phyloP scores from a whole-genome alignment of 2,797 vertebrate species.

The Sebastes oblongus region DNA sequence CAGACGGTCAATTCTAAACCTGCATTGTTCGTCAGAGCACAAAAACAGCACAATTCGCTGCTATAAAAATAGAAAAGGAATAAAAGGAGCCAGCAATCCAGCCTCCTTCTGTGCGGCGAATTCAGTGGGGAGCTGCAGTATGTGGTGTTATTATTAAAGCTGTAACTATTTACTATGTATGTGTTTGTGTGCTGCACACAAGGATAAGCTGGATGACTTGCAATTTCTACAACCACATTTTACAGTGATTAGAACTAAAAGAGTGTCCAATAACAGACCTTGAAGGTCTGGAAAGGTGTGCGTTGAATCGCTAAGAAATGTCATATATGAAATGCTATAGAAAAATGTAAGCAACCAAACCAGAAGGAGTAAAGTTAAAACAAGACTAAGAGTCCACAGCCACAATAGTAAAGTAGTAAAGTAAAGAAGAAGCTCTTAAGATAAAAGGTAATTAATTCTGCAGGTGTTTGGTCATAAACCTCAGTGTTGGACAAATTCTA shows the following conservation, averaged over 20 bases:
- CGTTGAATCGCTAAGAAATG: background rate
- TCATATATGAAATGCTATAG: background rate
- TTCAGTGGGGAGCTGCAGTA: slow-evolving; percentile 42
- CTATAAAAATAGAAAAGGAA: slow-evolving; percentile 32
- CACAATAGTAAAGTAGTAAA: background rate
- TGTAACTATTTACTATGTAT: slow-evolving; percentile 28
- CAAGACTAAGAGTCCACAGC: background rate
- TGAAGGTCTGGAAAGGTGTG: background rate
- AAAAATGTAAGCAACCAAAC: background rate
- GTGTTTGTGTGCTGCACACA: background rate
- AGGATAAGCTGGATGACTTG: slow-evolving; percentile 6
- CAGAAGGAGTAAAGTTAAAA: background rate
- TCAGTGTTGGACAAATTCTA: no score
- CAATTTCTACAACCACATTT: slow-evolving; percentile 2
- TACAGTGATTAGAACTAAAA: background rate
- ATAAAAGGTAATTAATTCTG: background rate
- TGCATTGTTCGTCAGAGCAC: slow-evolving; percentile 16
- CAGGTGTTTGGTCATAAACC: background rate
- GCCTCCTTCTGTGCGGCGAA: slow-evolving; percentile 33
- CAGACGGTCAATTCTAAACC: slow-evolving; percentile 10
- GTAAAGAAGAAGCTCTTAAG: background rate
- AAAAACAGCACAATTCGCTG: slow-evolving; percentile 22
- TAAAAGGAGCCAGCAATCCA: slow-evolving; percentile 31
- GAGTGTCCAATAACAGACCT: background rate
- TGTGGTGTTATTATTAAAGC: slow-evolving; percentile 46